These are phyloP conservation scores for Geotrypetes seraphini DNA, from an alignment of 2,797 vertebrate species.

Conservation along the genomic window DNA sequence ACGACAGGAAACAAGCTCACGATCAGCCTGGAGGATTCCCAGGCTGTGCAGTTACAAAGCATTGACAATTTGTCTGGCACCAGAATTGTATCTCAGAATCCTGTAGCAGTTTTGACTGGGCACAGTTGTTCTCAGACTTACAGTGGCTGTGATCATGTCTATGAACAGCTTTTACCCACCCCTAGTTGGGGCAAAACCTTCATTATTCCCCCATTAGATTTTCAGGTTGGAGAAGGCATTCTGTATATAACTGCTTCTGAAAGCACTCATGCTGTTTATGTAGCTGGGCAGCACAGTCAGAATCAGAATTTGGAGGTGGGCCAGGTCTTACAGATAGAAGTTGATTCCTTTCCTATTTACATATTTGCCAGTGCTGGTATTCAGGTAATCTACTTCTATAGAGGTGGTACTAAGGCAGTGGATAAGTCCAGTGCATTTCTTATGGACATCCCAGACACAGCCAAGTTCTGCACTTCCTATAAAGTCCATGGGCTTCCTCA, in stretches of 20 bases:
- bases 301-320: conserved; percentile 25
- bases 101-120: conserved; percentile 43
- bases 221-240: conserved; percentile 24
- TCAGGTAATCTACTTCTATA: conserved; percentile 48
- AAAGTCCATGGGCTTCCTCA: conserved; percentile 3
- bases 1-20: rapidly evolving
- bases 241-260: conserved; percentile 45
- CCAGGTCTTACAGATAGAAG: conserved; percentile 5
- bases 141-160: conserved; percentile 47
- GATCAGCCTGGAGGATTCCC: conserved; percentile 34
- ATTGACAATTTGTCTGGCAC: conserved; percentile 15
- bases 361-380: conserved; percentile 41
- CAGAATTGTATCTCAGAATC: conserved; percentile 24
- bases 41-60: conserved; percentile 51
- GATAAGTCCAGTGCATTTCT: conserved; percentile 39
- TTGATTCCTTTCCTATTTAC: conserved; percentile 20
- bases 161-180: conserved; percentile 56
- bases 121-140: conserved; percentile 39
- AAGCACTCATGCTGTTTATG: conserved; percentile 17
- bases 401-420: not conserved
- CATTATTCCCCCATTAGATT: conserved; percentile 28
- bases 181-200: conserved; percentile 47
- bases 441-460: conserved; percentile 16
- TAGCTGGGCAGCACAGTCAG: not conserved
- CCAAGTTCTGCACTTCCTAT: conserved; percentile 41